phyloP scores from a whole-genome alignment of 2,888 invertebrate genomes.

The Keiferia lycopersicella region DNA sequence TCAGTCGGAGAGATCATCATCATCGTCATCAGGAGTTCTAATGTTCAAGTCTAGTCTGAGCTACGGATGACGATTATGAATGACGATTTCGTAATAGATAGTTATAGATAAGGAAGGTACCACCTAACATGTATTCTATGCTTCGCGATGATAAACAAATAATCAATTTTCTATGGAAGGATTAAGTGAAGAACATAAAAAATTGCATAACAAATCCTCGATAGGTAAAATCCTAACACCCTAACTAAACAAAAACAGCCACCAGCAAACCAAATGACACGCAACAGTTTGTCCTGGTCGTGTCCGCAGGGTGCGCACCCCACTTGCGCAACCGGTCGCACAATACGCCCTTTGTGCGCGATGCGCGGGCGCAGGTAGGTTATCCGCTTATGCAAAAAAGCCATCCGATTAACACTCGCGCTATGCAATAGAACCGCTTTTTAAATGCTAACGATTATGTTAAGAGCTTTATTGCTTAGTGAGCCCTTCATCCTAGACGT shows the following conservation, averaged over 20 bases:
- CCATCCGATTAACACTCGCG: constrained; percentile 78
- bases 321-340: constrained; percentile 58
- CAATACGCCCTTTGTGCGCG: constrained; percentile 55
- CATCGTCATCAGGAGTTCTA: too few species aligned
- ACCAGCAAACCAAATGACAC: constrained; percentile 37
- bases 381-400: constrained; percentile 80
- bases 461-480: constrained; percentile 49
- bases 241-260: constrained; percentile 22
- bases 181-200: too few species aligned
- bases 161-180: too few species aligned
- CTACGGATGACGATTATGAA: too few species aligned
- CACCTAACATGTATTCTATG: too few species aligned
- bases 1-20: not conserved
- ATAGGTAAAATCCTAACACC: not conserved
- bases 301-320: constrained; percentile 47
- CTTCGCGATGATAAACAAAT: too few species aligned
- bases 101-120: too few species aligned
- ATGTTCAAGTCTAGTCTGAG: too few species aligned
- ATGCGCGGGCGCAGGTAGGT: constrained; percentile 71
- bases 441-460: constrained; percentile 57
- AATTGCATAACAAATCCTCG: too few species aligned
- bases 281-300: constrained; percentile 42
- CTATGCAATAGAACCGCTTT: constrained; percentile 57
- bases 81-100: too few species aligned
- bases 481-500: constrained; percentile 45